Evolutionary conservation across 2,888 invertebrate genomes (phyloP).

Genomic region (Argyra leucocephala): DNA sequence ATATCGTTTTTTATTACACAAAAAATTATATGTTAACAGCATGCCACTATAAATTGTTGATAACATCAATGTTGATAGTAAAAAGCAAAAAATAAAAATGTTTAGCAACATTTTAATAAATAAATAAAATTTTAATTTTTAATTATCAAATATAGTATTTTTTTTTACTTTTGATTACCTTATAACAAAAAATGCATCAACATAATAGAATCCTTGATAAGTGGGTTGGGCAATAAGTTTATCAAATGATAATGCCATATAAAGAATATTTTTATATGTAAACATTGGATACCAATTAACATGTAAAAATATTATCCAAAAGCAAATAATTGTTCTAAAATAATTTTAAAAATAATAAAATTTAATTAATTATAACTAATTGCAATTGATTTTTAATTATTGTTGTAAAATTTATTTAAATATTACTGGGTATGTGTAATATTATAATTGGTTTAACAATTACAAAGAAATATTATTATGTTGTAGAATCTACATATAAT

Average conservation of each 20-base stretch:
- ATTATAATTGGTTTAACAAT: no score
- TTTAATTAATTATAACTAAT: no score
- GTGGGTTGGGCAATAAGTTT: slow-evolving; percentile 9
- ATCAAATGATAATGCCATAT: slow-evolving; percentile 11
- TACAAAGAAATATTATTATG: no score
- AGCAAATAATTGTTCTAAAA: slow-evolving; percentile 14
- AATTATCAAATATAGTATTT: background rate
- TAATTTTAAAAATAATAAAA: no score
- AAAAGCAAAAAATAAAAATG: slow-evolving; percentile 4
- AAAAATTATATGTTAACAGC: slow-evolving; percentile 17
- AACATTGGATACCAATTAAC: slow-evolving; percentile 17
- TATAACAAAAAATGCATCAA: slow-evolving; percentile 16
- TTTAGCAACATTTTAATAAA: background rate
- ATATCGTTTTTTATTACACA: slow-evolving; percentile 12
- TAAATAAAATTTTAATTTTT: background rate
- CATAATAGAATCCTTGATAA: slow-evolving; percentile 16
- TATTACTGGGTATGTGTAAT: no score
- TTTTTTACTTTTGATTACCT: slow-evolving; percentile 9
- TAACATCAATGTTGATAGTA: no score
- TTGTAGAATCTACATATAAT: no score
- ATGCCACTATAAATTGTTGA: slow-evolving; percentile 11
- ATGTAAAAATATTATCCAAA: slow-evolving; percentile 16
- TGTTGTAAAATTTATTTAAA: no score
- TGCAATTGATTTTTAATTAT: no score
- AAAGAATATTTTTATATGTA: slow-evolving; percentile 14